Conservation (phyloP, 2,888 invertebrate genomes). For the Nemotelus pantherinus region DNA sequence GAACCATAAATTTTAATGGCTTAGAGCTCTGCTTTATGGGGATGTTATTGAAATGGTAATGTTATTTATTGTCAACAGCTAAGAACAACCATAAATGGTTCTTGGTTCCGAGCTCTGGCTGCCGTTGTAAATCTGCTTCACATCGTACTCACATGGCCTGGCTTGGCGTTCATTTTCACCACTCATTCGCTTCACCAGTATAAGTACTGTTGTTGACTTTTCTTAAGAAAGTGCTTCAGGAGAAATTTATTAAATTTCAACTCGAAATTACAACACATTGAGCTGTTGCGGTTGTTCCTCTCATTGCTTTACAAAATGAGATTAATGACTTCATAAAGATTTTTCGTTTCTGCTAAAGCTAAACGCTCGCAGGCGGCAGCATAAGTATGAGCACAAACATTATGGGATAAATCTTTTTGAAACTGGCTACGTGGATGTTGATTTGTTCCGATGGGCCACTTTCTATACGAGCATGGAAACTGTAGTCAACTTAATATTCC, state of each 20-base stretch:
- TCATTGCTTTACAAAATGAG: not conserved
- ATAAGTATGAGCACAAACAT: no score
- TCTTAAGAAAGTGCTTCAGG: constrained; percentile 40
- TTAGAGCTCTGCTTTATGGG: constrained; percentile 43
- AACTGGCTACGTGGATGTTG: no score
- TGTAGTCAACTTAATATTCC: no score
- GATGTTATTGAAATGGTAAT: constrained; percentile 44
- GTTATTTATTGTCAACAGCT: constrained; percentile 44
- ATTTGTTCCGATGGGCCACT: no score
- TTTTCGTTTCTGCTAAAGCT: not conserved
- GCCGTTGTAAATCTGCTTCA: not conserved
- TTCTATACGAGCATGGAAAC: no score
- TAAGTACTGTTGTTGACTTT: constrained; percentile 24
- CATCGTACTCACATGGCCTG: not conserved
- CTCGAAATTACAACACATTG: constrained; percentile 37
- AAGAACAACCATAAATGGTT: constrained; percentile 44
- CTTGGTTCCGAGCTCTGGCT: constrained; percentile 12
- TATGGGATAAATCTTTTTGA: no score
- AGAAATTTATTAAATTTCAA: constrained; percentile 39
- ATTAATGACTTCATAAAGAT: constrained; percentile 31
- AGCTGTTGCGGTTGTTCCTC: constrained; percentile 18
- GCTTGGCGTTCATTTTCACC: constrained; percentile 31
- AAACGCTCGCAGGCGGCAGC: no score
- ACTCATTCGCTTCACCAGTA: constrained; percentile 16
- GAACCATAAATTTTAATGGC: constrained; percentile 44